A percentile compares a stretch with the other conserved stretches of the same genome.
phyloP scores from a whole-genome alignment of 2,888 invertebrate genomes.

The Plemyria rubiginata region DNA sequence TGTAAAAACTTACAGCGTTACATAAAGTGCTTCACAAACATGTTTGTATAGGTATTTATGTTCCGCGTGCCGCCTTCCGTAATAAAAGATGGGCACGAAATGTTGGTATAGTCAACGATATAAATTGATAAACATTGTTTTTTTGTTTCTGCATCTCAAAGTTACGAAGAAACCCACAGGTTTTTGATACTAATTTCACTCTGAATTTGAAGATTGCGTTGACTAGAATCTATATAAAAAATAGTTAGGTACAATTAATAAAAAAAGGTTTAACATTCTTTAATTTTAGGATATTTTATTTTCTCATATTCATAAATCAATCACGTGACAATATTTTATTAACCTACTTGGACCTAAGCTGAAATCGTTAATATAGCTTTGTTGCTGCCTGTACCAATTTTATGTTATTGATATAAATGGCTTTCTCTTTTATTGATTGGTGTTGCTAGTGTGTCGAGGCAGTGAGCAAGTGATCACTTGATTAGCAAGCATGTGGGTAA shows the following conservation, averaged over 20 bases:
- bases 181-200: no score
- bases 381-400: background rate
- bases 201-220: no score
- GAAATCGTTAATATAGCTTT: background rate
- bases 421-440: constrained; percentile 31
- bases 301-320: no score
- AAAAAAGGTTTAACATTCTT: no score
- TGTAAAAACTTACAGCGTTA: constrained; percentile 24
- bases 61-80: constrained; percentile 31
- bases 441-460: background rate
- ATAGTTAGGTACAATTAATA: no score
- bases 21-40: constrained; percentile 18
- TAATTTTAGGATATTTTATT: no score
- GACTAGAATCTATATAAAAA: no score
- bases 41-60: constrained; percentile 8
- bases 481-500: background rate
- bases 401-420: constrained; percentile 15
- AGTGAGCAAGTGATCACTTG: background rate
- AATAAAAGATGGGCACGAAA: constrained; percentile 20
- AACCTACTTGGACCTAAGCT: no score
- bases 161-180: no score
- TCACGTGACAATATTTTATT: no score
- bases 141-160: background rate
- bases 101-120: background rate
- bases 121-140: background rate